Base-by-base conservation (phyloP, 2,888 invertebrate genomes). In the Meteorus colon region DNA sequence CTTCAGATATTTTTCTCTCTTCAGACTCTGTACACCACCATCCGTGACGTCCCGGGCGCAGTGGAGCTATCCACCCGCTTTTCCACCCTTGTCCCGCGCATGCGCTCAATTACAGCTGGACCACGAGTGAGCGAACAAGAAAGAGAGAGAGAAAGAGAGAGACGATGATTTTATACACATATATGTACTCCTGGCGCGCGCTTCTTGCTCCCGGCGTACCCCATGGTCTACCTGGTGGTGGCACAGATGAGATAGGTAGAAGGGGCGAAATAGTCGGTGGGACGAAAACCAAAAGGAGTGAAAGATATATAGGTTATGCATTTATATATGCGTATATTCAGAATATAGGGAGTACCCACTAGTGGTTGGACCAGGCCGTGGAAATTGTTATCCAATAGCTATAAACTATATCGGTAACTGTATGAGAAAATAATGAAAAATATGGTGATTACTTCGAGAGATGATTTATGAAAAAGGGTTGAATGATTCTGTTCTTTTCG, bases 31-130 rank as follows among this genome's bases (percentile, higher is more conserved):
- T 80, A 78, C 83, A 77, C 83, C 84, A 82, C 85, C 84, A 84
- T 82, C 85, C 84, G 83, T 85, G 82, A 84, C 84, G 88, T 88
- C 89, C 89, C 89, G 89, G 89, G 89, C 88, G 89, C 86, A 86
- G 88, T 87, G 87, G 65, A 87, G 87, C 88, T 86, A 84, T 85
- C 85, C 85, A 82, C 85, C 85, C 84, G 87, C 86, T 86, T 85
- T 86, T 87, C 86, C 86, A 86, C 84, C 87, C 85, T 82, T 82
- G 82, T 82, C 82, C 82, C 83, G 87, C 88, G 88, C 87, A 81
- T 84, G 87, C 88, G 82, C 81, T 77, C 80, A 19, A 24, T 31
- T 19, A 19, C 4, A 55, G 4, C 55, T 55, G 55, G 55, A 55
- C 55, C 55, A 55, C 5, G 4, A 19, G 19, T n/a, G 19, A 19